These are phyloP conservation scores for Aptenodytes forsteri DNA, from an alignment of 2,113 vertebrate genomes.

Conservation along the genomic window DNA sequence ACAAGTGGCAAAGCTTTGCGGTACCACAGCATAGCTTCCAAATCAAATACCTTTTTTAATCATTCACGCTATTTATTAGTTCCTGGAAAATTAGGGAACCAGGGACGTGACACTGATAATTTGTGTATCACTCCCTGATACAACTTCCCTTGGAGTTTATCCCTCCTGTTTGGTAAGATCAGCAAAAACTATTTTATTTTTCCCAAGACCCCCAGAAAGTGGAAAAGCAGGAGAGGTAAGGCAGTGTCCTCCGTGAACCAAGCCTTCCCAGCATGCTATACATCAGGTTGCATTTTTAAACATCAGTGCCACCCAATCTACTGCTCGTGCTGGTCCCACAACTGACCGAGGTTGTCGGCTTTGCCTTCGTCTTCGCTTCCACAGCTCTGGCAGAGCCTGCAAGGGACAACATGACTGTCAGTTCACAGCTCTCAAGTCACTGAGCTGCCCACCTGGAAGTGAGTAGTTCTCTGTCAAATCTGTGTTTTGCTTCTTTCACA, in stretches of 20 bases:
- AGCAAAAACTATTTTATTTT: not conserved
- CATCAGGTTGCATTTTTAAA: not conserved
- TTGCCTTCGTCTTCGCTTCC: not conserved
- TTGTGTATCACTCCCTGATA: too few relatives aligned
- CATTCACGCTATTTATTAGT: not conserved
- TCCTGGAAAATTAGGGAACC: not conserved
- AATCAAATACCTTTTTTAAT: not conserved
- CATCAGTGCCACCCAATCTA: not conserved
- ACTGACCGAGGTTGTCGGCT: accelerated
- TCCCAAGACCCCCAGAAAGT: not conserved
- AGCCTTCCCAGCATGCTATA: not conserved
- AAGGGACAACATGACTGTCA: not conserved
- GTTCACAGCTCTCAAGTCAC: accelerated
- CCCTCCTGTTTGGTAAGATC: not conserved
- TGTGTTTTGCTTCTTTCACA: not conserved
- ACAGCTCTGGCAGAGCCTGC: not conserved
- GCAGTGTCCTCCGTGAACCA: not conserved
- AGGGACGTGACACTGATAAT: not conserved
- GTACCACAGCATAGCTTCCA: not conserved
- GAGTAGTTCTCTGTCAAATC: not conserved
- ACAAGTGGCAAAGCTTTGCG: not conserved
- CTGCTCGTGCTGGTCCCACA: not conserved
- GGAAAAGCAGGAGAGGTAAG: not conserved
- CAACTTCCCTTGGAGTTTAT: not conserved
- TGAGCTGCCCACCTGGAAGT: accelerated